Evolutionary conservation across 37 sponge, comb jelly and placozoan species (phyloP).

Genomic region (Amphimedon queenslandica): DNA sequence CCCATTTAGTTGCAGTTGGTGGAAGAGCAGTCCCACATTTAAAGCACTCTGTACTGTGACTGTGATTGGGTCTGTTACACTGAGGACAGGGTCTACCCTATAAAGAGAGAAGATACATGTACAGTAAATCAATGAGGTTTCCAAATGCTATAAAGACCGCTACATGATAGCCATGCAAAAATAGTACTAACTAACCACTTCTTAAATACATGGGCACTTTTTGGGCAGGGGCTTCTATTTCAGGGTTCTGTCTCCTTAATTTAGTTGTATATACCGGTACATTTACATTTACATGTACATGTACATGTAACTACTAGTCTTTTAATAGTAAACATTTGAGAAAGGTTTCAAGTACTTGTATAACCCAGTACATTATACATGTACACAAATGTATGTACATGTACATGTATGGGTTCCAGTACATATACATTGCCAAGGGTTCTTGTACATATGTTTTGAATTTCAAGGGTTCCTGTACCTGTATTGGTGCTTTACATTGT

Average conservation of each 20-base stretch:
- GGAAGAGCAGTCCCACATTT: conserved; percentile 68
- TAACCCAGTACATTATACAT: background rate
- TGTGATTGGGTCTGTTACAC: conserved; percentile 70
- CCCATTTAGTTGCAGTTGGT: conserved; percentile 29
- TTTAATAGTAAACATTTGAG: too few species aligned
- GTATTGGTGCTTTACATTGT: conserved; percentile 32
- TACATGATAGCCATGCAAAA: too few species aligned
- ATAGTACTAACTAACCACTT: too few species aligned
- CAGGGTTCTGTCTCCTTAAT: too few species aligned
- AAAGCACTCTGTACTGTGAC: conserved; percentile 55
- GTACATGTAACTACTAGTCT: background rate
- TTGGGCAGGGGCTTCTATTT: too few species aligned
- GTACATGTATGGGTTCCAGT: conserved; percentile 5
- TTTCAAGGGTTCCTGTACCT: background rate
- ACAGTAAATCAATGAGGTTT: too few species aligned
- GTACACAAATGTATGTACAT: too few species aligned
- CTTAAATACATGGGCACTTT: too few species aligned
- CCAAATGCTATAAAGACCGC: too few species aligned
- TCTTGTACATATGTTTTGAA: too few species aligned
- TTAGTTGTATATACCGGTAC: background rate
- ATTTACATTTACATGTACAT: conserved; percentile 1
- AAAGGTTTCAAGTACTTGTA: background rate
- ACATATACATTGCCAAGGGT: background rate
- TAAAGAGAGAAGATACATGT: background rate
- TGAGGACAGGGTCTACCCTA: conserved; percentile 38